phyloP scores from a whole-genome alignment of 2,888 invertebrate genomes.

The Pogonocherus hispidulus region DNA sequence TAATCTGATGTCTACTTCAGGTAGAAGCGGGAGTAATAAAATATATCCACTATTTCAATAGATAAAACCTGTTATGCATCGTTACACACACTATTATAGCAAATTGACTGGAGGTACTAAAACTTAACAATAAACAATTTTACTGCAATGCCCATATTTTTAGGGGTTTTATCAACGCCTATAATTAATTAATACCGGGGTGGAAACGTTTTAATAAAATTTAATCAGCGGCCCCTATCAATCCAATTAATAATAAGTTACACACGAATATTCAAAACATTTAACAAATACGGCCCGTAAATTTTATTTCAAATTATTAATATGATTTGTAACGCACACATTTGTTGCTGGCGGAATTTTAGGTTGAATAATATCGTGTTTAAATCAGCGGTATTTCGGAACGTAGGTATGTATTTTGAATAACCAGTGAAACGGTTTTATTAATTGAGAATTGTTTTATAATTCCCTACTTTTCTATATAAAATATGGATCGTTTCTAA shows the following conservation, averaged over 20 bases:
- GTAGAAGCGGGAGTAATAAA: too few relatives aligned
- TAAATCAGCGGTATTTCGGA: not conserved
- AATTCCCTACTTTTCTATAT: too few relatives aligned
- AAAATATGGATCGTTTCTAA: too few relatives aligned
- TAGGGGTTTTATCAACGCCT: slow-evolving; percentile 14
- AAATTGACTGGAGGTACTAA: too few relatives aligned
- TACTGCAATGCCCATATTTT: slow-evolving; percentile 20
- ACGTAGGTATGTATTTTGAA: not conserved
- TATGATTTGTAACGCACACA: not conserved
- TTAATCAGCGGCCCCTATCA: slow-evolving; percentile 7
- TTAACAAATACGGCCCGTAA: not conserved
- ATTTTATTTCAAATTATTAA: slow-evolving; percentile 17
- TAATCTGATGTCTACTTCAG: too few relatives aligned
- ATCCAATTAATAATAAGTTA: slow-evolving; percentile 18
- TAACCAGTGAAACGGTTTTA: not conserved
- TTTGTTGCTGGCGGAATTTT: not conserved
- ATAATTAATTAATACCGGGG: slow-evolving; percentile 8
- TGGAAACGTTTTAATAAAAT: slow-evolving; percentile 19
- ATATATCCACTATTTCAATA: too few relatives aligned
- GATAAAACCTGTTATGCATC: too few relatives aligned
- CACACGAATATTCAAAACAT: not conserved
- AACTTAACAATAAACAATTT: too few relatives aligned
- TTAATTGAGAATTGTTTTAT: too few relatives aligned
- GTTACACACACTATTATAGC: too few relatives aligned
- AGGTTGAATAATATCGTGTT: not conserved